Evolutionary conservation across 2,113 vertebrate species (phyloP).

Genomic region (Myotis lucifugus): DNA sequence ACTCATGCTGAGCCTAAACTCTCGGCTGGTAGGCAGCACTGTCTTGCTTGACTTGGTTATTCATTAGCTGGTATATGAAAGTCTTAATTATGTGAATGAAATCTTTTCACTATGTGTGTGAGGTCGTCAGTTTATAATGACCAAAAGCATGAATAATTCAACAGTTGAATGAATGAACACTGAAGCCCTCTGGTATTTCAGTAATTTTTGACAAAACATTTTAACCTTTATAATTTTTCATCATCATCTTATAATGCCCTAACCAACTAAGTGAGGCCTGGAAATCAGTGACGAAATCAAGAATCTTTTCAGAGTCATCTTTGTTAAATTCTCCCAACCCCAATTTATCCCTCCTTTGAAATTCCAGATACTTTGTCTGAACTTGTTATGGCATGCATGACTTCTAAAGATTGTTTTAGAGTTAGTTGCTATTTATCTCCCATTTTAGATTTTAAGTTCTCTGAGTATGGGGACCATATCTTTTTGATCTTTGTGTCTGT

Average conservation of each 20-base stretch:
- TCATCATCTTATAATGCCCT: background rate
- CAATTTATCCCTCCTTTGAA: slow-evolving; percentile 33
- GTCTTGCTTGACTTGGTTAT: slow-evolving; percentile 49
- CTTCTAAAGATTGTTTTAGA: slow-evolving; percentile 46
- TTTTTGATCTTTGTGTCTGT: slow-evolving; percentile 43
- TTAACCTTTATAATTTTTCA: slow-evolving; percentile 44
- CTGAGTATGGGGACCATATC: background rate
- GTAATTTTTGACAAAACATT: slow-evolving; percentile 48
- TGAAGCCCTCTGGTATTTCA: slow-evolving; percentile 40
- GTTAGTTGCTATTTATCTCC: background rate
- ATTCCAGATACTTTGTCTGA: slow-evolving; percentile 30
- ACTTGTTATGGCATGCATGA: background rate
- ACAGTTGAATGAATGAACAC: slow-evolving; percentile 31
- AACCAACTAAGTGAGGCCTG: slow-evolving; percentile 5
- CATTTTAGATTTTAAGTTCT: slow-evolving; percentile 13
- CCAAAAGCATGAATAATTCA: slow-evolving; percentile 33
- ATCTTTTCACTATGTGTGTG: slow-evolving; percentile 31
- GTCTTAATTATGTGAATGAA: slow-evolving; percentile 48
- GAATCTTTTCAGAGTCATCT: background rate
- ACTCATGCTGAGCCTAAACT: slow-evolving; percentile 31
- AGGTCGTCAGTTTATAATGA: slow-evolving; percentile 42
- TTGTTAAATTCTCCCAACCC: slow-evolving; percentile 30
- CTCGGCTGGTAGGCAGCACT: background rate
- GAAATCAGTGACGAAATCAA: slow-evolving; percentile 31
- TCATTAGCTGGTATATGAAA: slow-evolving; percentile 12